Percentiles rank a stretch among this genome's conserved stretches.
Conservation (phyloP, 2,888 invertebrate species). For the Nomada ferruginata region DNA sequence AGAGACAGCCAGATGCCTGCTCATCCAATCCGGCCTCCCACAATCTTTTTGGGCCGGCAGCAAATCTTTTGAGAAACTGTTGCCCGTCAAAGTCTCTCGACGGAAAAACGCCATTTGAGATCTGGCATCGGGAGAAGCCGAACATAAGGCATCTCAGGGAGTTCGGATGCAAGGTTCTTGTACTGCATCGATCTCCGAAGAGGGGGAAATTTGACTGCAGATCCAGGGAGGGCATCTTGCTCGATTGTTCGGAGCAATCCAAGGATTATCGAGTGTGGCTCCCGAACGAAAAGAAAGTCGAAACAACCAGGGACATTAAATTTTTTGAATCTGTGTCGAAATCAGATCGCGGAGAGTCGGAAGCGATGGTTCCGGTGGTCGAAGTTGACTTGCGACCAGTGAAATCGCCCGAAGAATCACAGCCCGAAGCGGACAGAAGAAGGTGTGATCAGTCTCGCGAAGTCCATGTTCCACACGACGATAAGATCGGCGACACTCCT, state of each 20-base stretch:
- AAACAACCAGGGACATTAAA: background rate
- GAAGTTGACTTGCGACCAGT: no score
- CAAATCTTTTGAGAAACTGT: background rate
- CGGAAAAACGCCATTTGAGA: constrained; percentile 25
- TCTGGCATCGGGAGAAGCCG: constrained; percentile 8
- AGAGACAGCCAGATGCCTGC: background rate
- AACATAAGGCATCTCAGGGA: constrained; percentile 17
- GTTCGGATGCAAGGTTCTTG: constrained; percentile 8
- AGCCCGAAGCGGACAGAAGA: no score
- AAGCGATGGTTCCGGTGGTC: no score
- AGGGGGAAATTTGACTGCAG: constrained; percentile 4
- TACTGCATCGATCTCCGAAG: constrained; percentile 1
- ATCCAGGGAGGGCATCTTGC: background rate
- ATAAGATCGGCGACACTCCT: no score
- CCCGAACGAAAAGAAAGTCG: background rate
- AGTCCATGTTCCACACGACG: no score
- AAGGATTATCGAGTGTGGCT: background rate
- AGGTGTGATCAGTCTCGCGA: no score
- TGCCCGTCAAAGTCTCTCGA: background rate
- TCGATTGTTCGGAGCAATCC: background rate
- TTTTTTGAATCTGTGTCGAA: constrained; percentile 2
- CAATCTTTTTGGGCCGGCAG: background rate
- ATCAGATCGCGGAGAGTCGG: no score
- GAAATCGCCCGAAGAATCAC: no score
- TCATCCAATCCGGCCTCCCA: background rate